phyloP scores from a whole-genome alignment of 2,797 vertebrate species.

The Myioborus miniatus region DNA sequence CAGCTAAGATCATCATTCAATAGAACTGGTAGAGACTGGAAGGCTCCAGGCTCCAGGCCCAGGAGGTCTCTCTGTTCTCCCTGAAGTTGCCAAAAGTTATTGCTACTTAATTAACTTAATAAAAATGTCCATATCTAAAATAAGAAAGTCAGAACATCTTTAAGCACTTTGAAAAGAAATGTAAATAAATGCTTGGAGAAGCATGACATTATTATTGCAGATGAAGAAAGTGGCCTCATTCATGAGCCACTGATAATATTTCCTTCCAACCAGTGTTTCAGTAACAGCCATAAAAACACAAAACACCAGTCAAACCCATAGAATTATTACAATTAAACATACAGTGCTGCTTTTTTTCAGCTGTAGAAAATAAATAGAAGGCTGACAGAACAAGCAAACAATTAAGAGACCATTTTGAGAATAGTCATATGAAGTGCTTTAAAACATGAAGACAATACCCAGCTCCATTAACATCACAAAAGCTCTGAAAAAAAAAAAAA shows the following conservation, averaged over 20 bases:
- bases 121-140: background rate
- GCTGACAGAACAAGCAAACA: background rate
- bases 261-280: background rate
- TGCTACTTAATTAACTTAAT: background rate
- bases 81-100: background rate
- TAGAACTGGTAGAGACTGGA: background rate
- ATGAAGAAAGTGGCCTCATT: background rate
- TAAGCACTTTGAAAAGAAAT: background rate
- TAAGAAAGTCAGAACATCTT: background rate
- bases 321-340: background rate
- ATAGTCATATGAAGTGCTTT: background rate
- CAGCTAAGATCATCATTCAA: background rate
- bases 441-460: background rate
- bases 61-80: background rate
- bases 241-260: background rate
- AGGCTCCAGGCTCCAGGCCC: background rate
- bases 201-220: background rate
- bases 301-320: background rate
- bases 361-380: background rate
- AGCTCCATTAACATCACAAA: background rate
- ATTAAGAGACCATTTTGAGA: background rate
- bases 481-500: background rate
- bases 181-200: background rate
- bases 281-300: background rate
- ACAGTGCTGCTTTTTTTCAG: background rate